Conservation (phyloP, 2,113 vertebrate species). For the Upupa epops region DNA sequence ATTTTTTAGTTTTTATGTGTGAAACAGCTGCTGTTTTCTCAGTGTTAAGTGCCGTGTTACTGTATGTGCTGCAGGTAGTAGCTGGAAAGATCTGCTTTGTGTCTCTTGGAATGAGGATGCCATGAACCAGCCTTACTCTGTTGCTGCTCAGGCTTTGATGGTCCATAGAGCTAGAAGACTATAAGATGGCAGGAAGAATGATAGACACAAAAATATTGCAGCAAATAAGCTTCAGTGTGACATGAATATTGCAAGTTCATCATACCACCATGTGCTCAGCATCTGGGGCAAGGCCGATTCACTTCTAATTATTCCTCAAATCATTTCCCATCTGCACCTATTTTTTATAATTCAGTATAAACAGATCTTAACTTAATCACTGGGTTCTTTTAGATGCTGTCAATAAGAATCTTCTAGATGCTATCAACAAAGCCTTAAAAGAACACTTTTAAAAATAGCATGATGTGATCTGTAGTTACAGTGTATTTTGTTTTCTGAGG, state of each 20-base stretch:
- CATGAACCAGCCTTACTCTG: neutral
- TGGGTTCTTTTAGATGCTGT: no score
- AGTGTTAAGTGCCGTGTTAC: neutral
- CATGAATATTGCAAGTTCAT: neutral
- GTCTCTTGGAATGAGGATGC: conserved; percentile 9
- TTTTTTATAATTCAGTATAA: neutral
- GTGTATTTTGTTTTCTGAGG: neutral
- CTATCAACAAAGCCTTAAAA: neutral
- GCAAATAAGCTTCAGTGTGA: neutral
- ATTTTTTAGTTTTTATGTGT: neutral
- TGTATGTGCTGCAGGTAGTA: neutral
- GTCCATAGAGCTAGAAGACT: neutral
- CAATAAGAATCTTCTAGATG: neutral
- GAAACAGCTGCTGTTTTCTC: conserved; percentile 10
- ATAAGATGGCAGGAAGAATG: neutral
- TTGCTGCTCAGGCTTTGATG: neutral
- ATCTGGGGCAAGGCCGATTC: neutral
- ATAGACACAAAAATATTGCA: conserved; percentile 7
- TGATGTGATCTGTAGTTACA: neutral
- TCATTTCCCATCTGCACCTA: neutral
- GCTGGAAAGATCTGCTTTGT: conserved; percentile 24
- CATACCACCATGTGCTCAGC: neutral
- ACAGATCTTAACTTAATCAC: neutral
- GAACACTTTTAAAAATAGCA: neutral
- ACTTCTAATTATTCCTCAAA: neutral